Base-by-base conservation (phyloP, 2,888 invertebrate genomes). In the Stratiomys singularior region DNA sequence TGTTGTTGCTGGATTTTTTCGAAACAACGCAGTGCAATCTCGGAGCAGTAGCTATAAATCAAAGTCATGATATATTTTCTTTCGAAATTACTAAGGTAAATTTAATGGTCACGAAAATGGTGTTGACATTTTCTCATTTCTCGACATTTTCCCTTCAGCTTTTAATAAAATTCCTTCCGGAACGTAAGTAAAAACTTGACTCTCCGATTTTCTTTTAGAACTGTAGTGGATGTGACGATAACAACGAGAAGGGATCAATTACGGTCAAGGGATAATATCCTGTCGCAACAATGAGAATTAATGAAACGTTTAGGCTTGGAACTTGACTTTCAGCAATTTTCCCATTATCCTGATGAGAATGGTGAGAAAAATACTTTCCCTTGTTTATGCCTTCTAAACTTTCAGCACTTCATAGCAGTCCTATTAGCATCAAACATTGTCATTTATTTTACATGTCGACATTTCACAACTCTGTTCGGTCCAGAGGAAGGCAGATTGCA, bases 261-360 rank as follows among this genome's bases (percentile, higher is more conserved):
- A 71, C 52, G 47, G 52, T 47, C 30, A n/a, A 47, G 47, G 47
- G 13, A 71, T 71, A 71, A 71, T 46, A 71, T 71, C 69, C 52
- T 67, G 67, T 71, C 69, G 47, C 25, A 47, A 15, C 23, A 71
- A 71, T 71, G 69, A 27, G 47, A 47, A 71, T 71, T 71, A 71
- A 71, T 71, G 69, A 71, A 71, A 47, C 69, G 27, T 25, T 46
- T 71, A 27, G 47, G 69, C 27, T 47, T 25, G 27, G 47, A 71
- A 44, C 44, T 67, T 21, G 37, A 44, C 44, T 37, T 44, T 4
- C 5, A 37, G 21, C 23, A 30, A 37, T 44, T n/a, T 44, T 64
- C 13, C 64, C 37, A 37, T 37, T 37, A 37, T 5, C 3, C 37
- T 37, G 37, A 37, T 37, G 37, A 37, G 3, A 37, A 37, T 37